Base-by-base conservation (phyloP, 92 coral and sea anemone species). In the Anthopleura xanthogrammica region DNA sequence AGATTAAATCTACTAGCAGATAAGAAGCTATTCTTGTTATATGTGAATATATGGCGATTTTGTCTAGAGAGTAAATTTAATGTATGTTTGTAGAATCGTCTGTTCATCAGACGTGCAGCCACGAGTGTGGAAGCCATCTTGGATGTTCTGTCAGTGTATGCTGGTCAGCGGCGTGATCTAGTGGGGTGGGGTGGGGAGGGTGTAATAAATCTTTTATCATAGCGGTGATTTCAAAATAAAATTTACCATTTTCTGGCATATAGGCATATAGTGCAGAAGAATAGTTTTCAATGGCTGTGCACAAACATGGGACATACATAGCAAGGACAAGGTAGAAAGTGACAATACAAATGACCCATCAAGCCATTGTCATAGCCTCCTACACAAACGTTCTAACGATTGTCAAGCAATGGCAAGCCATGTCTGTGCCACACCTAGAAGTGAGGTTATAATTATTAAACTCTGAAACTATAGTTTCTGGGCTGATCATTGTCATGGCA, bases 1-100 rank as follows among this genome's bases (percentile, higher is more conserved):
- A 83, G 41, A 20, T 90, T 92, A 13, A 83, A 48, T 60, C 92
- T 75, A 11, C 83, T 77, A 19, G 50, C 50, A 78, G 82, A 83
- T 66, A 75, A 52, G 16, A 79, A 0, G 23, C 42, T 24, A 60
- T 79, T 81, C 41, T 52, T 40, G 24, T 39, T 81, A 41, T 72
- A 78, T 57, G 79, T 20, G 55, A 86, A 75, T 82, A 85, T 64
- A 24, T 77, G 77, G 22, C 79, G 88, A 46, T 83, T 83, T 68
- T 12, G 74, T 23, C 65, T 57, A 42, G 12, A 64, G 1, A 81
- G 66, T 23, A 76, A 48, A 24, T 68, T 48, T 48, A 76, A 4
- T 10, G 84, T 8, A 68, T 52, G 70, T 68, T 81, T 70, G 48
- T 75, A 81, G 41, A 81, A 81, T 16, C 24, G 65, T 70, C 65